phyloP scores from a whole-genome alignment of 2,113 vertebrate species.

The Copsychus sechellarum region DNA sequence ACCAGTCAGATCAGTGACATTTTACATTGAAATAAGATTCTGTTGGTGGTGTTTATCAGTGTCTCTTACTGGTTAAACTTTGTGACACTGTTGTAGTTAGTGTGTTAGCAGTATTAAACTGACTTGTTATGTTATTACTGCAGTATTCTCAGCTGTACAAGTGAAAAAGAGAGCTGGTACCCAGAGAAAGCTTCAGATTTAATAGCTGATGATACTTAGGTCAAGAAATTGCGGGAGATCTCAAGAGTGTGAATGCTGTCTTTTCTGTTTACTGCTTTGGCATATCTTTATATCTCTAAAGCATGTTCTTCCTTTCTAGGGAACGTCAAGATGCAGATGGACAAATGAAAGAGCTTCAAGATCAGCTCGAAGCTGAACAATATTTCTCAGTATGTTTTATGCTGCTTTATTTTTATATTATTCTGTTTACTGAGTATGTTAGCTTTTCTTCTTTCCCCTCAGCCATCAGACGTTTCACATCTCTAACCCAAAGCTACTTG shows the following conservation, averaged over 20 bases:
- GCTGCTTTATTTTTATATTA: neutral
- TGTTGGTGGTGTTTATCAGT: neutral
- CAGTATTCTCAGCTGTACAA: neutral
- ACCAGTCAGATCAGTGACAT: neutral
- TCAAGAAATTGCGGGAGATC: neutral
- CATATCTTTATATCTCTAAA: neutral
- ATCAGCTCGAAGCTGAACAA: slow-evolving; percentile 96
- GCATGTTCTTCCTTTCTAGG: slow-evolving; percentile 70
- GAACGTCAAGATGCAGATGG: slow-evolving; percentile 95
- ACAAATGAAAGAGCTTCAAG: slow-evolving; percentile 98
- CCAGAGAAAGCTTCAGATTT: neutral
- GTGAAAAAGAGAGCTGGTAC: neutral
- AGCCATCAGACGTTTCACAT: neutral
- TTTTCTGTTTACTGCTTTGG: neutral
- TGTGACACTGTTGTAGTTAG: neutral
- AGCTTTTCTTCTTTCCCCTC: neutral
- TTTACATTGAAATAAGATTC: neutral
- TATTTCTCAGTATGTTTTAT: slow-evolving; percentile 91
- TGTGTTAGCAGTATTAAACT: neutral
- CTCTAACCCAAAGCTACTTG: neutral
- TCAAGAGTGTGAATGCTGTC: neutral
- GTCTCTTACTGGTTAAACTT: neutral
- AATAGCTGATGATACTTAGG: neutral
- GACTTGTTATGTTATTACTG: neutral
- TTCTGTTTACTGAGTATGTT: neutral